Percentiles rank a stretch among this genome's conserved stretches.
phyloP scores from a whole-genome alignment of 2,888 invertebrate species.

The Iphiclides podalirius region DNA sequence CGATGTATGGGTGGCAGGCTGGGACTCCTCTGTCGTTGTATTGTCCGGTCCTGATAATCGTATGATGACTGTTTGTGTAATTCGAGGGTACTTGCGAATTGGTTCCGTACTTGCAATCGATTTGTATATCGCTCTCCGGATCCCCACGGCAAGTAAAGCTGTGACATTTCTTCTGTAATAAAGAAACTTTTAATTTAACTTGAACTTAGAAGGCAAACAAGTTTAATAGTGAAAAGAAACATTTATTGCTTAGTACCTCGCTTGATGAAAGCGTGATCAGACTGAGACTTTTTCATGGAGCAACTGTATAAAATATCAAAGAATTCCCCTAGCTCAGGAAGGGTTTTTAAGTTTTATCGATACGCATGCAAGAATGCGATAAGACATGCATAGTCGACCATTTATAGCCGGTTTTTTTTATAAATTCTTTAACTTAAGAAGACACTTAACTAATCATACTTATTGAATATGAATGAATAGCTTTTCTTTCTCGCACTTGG shows the following conservation, averaged over 20 bases:
- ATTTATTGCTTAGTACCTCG: conserved; percentile 47
- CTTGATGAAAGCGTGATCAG: conserved; percentile 54
- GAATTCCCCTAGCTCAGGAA: conserved; percentile 55
- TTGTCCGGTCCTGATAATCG: conserved; percentile 61
- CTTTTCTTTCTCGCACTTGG: no score
- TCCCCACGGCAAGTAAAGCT: conserved; percentile 89
- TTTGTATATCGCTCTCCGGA: conserved; percentile 71
- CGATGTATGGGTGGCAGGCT: conserved; percentile 84
- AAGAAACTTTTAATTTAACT: neutral
- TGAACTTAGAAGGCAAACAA: no score
- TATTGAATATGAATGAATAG: no score
- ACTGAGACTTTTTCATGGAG: conserved; percentile 46
- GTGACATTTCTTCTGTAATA: conserved; percentile 89
- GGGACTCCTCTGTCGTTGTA: conserved; percentile 80
- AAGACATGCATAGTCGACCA: conserved; percentile 27
- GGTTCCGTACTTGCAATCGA: conserved; percentile 65
- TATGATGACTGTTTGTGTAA: conserved; percentile 66
- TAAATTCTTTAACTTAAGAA: no score
- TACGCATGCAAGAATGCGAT: conserved; percentile 46
- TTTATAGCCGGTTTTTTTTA: neutral
- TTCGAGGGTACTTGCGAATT: conserved; percentile 72
- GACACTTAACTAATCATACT: no score
- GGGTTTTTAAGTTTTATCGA: conserved; percentile 72
- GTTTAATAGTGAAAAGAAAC: no score
- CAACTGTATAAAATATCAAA: conserved; percentile 48